Percentiles rank a stretch among this genome's conserved stretches.
phyloP scores from a whole-genome alignment of 1,140 invertebrate genomes.

The Berghia stephanieae region DNA sequence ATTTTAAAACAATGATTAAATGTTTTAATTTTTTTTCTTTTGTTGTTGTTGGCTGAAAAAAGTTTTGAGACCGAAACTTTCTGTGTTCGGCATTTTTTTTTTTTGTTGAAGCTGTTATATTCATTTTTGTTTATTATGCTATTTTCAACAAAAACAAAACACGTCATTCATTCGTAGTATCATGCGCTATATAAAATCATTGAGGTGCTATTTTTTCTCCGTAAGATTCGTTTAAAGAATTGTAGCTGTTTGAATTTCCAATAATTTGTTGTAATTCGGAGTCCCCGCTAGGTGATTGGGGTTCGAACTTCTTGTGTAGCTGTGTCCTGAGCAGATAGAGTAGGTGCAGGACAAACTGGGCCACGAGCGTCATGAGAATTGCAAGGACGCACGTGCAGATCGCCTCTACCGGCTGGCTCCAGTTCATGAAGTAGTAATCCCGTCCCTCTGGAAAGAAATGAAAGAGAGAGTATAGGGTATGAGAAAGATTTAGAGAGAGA shows the following conservation, averaged over 20 bases:
- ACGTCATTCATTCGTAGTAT: background rate
- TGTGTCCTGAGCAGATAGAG: conserved; percentile 49
- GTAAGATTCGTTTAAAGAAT: conserved; percentile 31
- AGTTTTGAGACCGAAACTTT: background rate
- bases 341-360: conserved; percentile 50
- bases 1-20: too few relatives aligned
- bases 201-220: background rate
- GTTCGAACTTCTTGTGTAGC: conserved; percentile 40
- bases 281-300: conserved; percentile 35
- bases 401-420: conserved; percentile 56
- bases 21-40: background rate
- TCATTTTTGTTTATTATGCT: background rate
- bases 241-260: conserved; percentile 36
- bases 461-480: background rate
- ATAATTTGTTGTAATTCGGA: conserved; percentile 58
- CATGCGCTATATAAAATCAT: too few relatives aligned
- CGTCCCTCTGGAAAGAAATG: background rate
- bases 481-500: background rate
- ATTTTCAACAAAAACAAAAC: background rate
- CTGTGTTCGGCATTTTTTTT: background rate
- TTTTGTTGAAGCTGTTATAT: background rate
- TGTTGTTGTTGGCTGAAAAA: background rate
- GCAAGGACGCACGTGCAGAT: conserved; percentile 57
- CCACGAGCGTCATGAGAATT: conserved; percentile 46
- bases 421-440: conserved; percentile 61